These are phyloP conservation scores for Gymnoscopelus braueri DNA, from an alignment of 2,797 vertebrate species.

Conservation along the genomic window DNA sequence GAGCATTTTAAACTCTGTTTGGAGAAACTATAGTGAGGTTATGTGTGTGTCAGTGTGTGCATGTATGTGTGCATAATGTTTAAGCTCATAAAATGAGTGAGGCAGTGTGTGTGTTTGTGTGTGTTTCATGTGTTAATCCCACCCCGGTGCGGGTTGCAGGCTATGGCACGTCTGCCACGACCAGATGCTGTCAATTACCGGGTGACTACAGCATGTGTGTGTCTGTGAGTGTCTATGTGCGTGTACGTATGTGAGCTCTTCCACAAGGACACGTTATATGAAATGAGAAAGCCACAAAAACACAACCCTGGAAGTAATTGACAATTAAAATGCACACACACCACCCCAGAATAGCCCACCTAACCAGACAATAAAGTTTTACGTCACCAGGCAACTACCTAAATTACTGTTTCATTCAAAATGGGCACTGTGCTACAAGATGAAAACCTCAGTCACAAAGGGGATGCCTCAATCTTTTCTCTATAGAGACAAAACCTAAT, in stretches of 20 bases:
- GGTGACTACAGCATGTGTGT: constrained; percentile 35
- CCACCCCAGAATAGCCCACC: constrained; percentile 35
- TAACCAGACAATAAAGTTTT: constrained; percentile 51
- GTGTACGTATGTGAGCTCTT: constrained; percentile 16
- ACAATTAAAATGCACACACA: constrained; percentile 39
- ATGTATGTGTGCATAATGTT: background rate
- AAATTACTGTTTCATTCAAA: constrained; percentile 41
- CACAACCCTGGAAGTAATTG: constrained; percentile 43
- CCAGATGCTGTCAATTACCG: constrained; percentile 69
- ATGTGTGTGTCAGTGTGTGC: constrained; percentile 9
- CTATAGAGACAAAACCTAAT: constrained; percentile 44
- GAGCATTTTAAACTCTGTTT: too few relatives aligned
- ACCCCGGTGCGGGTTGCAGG: constrained; percentile 22
- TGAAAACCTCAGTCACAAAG: constrained; percentile 35
- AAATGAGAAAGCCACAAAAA: constrained; percentile 51
- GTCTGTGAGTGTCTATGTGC: constrained; percentile 16
- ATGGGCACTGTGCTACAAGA: constrained; percentile 22
- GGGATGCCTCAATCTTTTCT: constrained; percentile 14
- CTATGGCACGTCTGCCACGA: constrained; percentile 44
- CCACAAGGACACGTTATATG: constrained; percentile 12
- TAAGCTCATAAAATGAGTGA: too few relatives aligned
- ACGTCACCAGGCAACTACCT: constrained; percentile 50
- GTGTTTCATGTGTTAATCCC: constrained; percentile 46
- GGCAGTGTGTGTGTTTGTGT: constrained; percentile 9
- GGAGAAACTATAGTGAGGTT: background rate